Percentiles rank a stretch among this genome's conserved stretches.
phyloP scores from a whole-genome alignment of 1,140 invertebrate species.

The Elymnias hypermnestra region DNA sequence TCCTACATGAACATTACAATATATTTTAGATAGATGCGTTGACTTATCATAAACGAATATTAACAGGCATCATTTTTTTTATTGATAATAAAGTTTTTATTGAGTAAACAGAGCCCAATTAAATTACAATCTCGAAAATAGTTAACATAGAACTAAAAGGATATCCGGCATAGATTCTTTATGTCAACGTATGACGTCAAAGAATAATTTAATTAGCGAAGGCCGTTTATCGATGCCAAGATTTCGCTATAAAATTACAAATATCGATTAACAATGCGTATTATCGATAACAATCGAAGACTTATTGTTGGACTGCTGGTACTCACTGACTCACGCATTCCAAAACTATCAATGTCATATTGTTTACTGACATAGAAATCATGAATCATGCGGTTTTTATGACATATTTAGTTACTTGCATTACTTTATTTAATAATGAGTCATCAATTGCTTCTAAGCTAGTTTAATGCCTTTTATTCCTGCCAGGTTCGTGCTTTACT shows the following conservation, averaged over 20 bases:
- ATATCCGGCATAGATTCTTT: constrained; percentile 17
- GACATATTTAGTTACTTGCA: background rate
- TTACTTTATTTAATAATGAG: too few species aligned
- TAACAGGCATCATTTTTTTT: too few species aligned
- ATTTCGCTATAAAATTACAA: constrained; percentile 23
- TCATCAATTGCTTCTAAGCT: too few species aligned
- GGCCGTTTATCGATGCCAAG: constrained; percentile 14
- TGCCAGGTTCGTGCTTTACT: too few species aligned
- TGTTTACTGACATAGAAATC: background rate
- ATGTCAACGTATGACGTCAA: constrained; percentile 11
- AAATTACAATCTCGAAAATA: background rate
- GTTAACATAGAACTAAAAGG: constrained; percentile 14
- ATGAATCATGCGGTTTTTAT: constrained; percentile 13
- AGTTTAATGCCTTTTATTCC: too few species aligned
- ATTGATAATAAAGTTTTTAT: background rate
- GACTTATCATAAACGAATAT: too few species aligned
- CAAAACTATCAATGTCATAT: constrained; percentile 11
- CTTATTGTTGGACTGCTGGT: constrained; percentile 30
- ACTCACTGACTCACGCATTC: constrained; percentile 27
- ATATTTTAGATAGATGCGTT: too few species aligned
- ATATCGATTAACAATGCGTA: constrained; percentile 29
- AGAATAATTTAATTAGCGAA: constrained; percentile 8
- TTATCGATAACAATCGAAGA: constrained; percentile 28
- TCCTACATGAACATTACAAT: too few species aligned
- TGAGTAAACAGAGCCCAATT: background rate